Conservation (phyloP, 2,888 invertebrate species). For the Perizoma flavofasciatum region DNA sequence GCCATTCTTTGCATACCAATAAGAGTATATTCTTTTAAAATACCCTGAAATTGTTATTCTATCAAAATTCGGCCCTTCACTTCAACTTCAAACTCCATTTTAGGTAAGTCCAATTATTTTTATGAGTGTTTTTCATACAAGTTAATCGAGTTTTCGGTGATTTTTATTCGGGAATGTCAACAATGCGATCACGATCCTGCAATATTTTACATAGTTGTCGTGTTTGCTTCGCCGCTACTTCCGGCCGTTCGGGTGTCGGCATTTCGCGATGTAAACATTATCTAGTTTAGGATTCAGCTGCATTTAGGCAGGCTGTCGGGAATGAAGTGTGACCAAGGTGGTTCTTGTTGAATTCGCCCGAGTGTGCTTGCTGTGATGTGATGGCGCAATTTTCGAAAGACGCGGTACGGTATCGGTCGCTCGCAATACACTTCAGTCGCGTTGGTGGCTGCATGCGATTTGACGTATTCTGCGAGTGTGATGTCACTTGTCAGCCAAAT, state of each 20-base stretch:
- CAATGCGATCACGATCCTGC: conserved; percentile 90
- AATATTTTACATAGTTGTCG: conserved; percentile 92
- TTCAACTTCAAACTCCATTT: conserved; percentile 86
- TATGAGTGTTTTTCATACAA: conserved; percentile 85
- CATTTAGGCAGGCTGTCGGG: conserved; percentile 75
- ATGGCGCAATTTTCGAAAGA: conserved; percentile 86
- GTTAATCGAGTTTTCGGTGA: conserved; percentile 83
- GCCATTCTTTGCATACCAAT: conserved; percentile 98
- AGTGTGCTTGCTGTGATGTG: conserved; percentile 82
- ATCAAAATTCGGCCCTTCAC: conserved; percentile 87
- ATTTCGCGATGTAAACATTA: conserved; percentile 84
- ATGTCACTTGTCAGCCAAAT: conserved; percentile 82
- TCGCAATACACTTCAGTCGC: conserved; percentile 85
- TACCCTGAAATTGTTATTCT: conserved; percentile 86
- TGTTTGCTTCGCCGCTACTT: conserved; percentile 86
- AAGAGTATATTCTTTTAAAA: conserved; percentile 89
- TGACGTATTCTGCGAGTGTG: conserved; percentile 83
- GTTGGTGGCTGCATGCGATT: conserved; percentile 83
- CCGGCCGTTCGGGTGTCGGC: conserved; percentile 82
- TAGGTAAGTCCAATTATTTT: conserved; percentile 88
- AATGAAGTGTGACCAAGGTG: conserved; percentile 82
- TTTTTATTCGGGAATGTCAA: conserved; percentile 88
- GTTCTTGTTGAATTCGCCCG: conserved; percentile 82
- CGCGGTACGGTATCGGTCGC: conserved; percentile 84
- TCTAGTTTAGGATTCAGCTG: conserved; percentile 76